Conservation (phyloP, 2,113 vertebrate genomes). For the Hippocampus comes region DNA sequence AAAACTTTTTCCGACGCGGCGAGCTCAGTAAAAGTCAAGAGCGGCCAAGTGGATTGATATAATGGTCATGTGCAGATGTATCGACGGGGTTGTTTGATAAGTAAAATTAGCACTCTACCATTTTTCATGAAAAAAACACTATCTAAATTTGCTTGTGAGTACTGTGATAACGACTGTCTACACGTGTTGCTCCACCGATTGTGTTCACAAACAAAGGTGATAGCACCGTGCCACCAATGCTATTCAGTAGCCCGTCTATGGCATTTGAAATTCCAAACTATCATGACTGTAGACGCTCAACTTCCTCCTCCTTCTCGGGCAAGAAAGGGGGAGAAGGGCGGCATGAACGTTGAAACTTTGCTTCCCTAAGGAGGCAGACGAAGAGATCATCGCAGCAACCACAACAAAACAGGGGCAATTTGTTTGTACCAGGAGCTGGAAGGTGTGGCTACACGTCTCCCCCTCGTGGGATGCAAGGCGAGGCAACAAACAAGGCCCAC, state of each 20-base stretch:
- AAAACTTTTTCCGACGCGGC: not conserved
- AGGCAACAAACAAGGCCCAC: slow-evolving; percentile 51
- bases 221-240: no score
- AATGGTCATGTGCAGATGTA: not conserved
- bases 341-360: not conserved
- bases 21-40: not conserved
- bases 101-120: no score
- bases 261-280: not conserved
- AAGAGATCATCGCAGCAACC: slow-evolving; percentile 12
- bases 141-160: no score
- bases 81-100: not conserved
- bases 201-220: no score
- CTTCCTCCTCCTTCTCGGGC: not conserved
- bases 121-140: no score
- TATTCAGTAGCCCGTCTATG: no score
- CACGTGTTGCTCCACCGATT: no score
- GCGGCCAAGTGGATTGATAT: not conserved
- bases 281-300: not conserved
- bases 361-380: slow-evolving; percentile 6
- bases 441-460: slow-evolving; percentile 40
- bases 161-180: no score
- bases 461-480: slow-evolving; percentile 41
- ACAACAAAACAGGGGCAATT: slow-evolving; percentile 38
- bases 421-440: slow-evolving; percentile 45
- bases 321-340: not conserved